phyloP scores from a whole-genome alignment of 2,797 vertebrate genomes.

The Momotus momota region DNA sequence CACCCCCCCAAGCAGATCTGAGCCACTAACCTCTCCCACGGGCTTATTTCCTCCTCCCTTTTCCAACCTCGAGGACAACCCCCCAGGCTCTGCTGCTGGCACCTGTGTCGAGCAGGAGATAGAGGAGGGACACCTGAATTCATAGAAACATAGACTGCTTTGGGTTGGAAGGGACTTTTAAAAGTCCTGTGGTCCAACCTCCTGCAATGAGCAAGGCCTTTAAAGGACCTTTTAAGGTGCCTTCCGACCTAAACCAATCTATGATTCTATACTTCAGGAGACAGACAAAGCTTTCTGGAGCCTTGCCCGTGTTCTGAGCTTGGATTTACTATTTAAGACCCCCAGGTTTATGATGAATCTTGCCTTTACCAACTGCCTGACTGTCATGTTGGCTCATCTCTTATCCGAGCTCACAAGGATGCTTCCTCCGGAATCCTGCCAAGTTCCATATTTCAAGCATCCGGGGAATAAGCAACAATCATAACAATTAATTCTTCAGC shows the following conservation, averaged over 20 bases:
- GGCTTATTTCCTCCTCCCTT: not conserved
- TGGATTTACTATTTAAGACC: not conserved
- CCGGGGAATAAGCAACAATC: slow-evolving; percentile 10
- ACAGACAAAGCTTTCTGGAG: not conserved
- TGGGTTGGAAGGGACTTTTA: not conserved
- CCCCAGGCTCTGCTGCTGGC: not conserved
- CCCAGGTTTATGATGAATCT: not conserved
- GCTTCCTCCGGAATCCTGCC: not conserved
- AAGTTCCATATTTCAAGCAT: not conserved
- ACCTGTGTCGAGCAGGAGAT: not conserved
- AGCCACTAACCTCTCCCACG: not conserved
- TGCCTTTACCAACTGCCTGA: not conserved
- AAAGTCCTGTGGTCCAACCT: not conserved
- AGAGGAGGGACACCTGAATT: not conserved
- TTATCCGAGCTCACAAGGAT: not conserved
- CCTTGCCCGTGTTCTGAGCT: not conserved
- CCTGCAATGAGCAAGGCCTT: not conserved
- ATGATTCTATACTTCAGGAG: fast-evolving
- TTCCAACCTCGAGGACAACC: fast-evolving
- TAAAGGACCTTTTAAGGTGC: not conserved
- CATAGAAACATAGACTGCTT: not conserved
- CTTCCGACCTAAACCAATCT: not conserved
- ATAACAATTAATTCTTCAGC: slow-evolving; percentile 16
- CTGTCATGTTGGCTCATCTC: not conserved
- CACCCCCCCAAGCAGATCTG: fast-evolving